phyloP scores from a whole-genome alignment of 2,888 invertebrate species.

The Tipula vernalis region DNA sequence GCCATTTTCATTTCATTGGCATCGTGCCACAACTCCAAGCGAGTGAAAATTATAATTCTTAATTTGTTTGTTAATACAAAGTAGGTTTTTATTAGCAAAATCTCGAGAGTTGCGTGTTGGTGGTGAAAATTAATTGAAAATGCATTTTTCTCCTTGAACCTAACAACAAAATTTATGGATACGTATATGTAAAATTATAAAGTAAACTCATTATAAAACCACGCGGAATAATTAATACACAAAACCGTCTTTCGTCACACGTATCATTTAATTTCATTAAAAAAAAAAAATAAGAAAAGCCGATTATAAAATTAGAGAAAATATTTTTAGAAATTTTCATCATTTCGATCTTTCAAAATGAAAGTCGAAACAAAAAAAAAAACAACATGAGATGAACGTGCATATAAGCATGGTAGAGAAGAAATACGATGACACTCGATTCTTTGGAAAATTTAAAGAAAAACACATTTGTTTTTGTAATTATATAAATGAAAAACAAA shows the following conservation, averaged over 20 bases:
- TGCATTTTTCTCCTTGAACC: neutral
- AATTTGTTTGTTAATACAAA: neutral
- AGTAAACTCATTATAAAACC: neutral
- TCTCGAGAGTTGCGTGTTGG: neutral
- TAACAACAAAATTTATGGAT: neutral
- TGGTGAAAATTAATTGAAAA: neutral
- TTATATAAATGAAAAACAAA: constrained; percentile 4
- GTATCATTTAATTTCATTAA: neutral
- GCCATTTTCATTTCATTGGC: neutral
- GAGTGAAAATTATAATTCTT: neutral
- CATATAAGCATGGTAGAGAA: neutral
- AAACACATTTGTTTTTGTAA: neutral
- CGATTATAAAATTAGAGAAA: neutral
- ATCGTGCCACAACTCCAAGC: neutral
- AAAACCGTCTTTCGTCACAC: neutral
- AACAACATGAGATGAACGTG: neutral
- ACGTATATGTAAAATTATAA: neutral
- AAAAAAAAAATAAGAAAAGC: neutral
- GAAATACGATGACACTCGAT: neutral
- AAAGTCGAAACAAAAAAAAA: too few relatives aligned
- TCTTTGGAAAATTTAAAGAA: neutral
- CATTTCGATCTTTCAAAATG: neutral
- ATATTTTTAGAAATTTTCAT: neutral
- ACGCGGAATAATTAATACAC: neutral
- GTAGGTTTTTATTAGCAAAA: neutral